Conservation (phyloP, 1,140 invertebrate species). For the Drosophila navojoa region DNA sequence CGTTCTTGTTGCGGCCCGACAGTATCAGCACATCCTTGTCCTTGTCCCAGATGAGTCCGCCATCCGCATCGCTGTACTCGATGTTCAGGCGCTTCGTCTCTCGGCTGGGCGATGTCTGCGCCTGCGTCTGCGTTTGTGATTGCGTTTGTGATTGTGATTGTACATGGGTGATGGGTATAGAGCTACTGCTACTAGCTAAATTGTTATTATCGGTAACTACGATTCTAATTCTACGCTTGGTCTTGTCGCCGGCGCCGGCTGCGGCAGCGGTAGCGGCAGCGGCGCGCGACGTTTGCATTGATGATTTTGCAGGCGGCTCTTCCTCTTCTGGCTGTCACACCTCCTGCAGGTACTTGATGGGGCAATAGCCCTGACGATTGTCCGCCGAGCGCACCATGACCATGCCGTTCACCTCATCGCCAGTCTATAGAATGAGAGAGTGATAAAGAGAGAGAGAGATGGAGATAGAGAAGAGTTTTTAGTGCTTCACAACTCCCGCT, state of each 20-base stretch:
- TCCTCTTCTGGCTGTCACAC: conserved; percentile 89
- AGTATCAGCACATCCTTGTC: conserved; percentile 59
- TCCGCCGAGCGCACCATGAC: conserved; percentile 95
- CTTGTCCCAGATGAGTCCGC: conserved; percentile 62
- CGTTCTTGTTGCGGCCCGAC: conserved; percentile 79
- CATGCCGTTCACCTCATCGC: conserved; percentile 95
- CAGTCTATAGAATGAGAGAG: conserved; percentile 84
- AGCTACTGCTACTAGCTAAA: conserved; percentile 61
- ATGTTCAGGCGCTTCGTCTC: conserved; percentile 75
- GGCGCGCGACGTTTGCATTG: conserved; percentile 66
- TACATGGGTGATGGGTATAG: conserved; percentile 32
- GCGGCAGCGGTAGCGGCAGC: neutral
- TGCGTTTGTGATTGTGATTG: conserved; percentile 37
- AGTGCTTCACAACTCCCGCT: neutral
- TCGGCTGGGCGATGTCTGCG: conserved; percentile 31
- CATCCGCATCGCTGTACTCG: conserved; percentile 67
- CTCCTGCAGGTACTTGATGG: conserved; percentile 92
- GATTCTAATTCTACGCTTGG: conserved; percentile 83
- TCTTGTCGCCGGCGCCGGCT: conserved; percentile 69
- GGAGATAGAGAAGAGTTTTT: neutral
- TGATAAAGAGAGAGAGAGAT: too few relatives aligned
- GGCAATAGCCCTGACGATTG: conserved; percentile 92
- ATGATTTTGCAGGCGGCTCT: conserved; percentile 80
- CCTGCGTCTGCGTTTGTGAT: conserved; percentile 1
- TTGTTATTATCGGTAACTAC: conserved; percentile 76